Evolutionary conservation across 2,113 vertebrate species (phyloP).

Genomic region (Irena cyanogastra): DNA sequence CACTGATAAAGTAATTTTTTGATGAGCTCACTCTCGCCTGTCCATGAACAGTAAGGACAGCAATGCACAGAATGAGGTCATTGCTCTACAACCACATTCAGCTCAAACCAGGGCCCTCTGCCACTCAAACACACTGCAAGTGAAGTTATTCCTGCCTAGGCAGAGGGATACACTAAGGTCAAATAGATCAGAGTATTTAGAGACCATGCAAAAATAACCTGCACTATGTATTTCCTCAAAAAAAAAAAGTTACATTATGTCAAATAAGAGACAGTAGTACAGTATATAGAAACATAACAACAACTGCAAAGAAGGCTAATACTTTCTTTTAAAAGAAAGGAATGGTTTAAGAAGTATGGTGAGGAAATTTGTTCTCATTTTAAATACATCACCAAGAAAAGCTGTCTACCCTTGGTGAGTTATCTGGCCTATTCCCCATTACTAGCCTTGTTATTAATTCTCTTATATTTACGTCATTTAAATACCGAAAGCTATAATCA

Average conservation of each 20-base stretch:
- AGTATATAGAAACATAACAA: not conserved
- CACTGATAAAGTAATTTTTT: not conserved
- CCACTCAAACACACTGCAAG: not conserved
- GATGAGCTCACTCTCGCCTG: not conserved
- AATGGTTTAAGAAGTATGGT: not conserved
- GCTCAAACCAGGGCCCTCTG: not conserved
- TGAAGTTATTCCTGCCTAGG: not conserved
- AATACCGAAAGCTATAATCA: constrained; percentile 9
- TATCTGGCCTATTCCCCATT: not conserved
- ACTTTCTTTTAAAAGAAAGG: not conserved
- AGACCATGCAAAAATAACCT: not conserved
- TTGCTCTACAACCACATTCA: not conserved
- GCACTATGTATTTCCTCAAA: not conserved
- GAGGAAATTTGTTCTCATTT: not conserved
- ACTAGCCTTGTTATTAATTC: not conserved
- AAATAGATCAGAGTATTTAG: not conserved
- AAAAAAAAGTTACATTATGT: not conserved
- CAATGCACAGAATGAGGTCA: not conserved
- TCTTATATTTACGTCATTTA: not conserved
- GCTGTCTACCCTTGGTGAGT: not conserved
- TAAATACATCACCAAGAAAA: not conserved
- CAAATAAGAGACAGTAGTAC: not conserved
- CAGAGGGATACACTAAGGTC: not conserved
- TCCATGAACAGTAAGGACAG: not conserved
- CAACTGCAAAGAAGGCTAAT: not conserved